These are phyloP conservation scores for Hydrocynus forskahlii DNA, from an alignment of 2,797 vertebrate species.

Conservation along the genomic window DNA sequence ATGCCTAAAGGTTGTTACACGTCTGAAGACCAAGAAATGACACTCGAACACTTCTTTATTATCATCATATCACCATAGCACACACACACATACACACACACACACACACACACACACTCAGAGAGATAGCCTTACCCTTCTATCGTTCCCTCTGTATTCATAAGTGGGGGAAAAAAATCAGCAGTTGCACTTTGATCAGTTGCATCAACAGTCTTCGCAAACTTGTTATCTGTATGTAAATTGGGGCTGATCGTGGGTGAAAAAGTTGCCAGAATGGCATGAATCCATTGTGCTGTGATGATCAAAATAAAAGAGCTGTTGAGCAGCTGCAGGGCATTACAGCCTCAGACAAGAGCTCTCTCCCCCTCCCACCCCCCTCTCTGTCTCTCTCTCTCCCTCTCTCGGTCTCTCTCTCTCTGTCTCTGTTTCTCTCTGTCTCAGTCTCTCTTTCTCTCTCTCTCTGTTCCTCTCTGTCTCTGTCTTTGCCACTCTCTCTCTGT, in stretches of 20 bases:
- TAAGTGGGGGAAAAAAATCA: constrained; percentile 61
- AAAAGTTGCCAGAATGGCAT: constrained; percentile 84
- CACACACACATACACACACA: constrained; percentile 65
- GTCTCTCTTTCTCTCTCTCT: too few species aligned
- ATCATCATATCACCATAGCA: constrained; percentile 68
- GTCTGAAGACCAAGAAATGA: constrained; percentile 78
- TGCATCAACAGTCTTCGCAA: constrained; percentile 81
- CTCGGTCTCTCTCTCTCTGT: not conserved
- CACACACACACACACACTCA: constrained; percentile 69
- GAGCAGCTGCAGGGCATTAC: constrained; percentile 79
- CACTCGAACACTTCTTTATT: constrained; percentile 82
- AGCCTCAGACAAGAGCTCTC: constrained; percentile 80
- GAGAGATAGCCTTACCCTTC: constrained; percentile 19
- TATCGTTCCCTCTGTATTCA: not conserved
- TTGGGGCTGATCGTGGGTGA: constrained; percentile 83
- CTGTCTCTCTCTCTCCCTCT: constrained; percentile 52
- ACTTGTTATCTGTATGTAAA: constrained; percentile 78
- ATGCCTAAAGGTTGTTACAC: constrained; percentile 67
- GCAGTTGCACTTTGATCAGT: constrained; percentile 82
- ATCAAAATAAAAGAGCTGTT: constrained; percentile 85
- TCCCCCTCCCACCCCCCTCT: not conserved
- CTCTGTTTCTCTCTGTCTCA: constrained; percentile 54
- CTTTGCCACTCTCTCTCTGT: too few species aligned
- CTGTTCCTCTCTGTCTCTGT: too few species aligned
- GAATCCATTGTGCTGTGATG: constrained; percentile 85